Evolutionary conservation across 2,797 vertebrate species (phyloP).

Genomic region (Calcarius lapponicus): DNA sequence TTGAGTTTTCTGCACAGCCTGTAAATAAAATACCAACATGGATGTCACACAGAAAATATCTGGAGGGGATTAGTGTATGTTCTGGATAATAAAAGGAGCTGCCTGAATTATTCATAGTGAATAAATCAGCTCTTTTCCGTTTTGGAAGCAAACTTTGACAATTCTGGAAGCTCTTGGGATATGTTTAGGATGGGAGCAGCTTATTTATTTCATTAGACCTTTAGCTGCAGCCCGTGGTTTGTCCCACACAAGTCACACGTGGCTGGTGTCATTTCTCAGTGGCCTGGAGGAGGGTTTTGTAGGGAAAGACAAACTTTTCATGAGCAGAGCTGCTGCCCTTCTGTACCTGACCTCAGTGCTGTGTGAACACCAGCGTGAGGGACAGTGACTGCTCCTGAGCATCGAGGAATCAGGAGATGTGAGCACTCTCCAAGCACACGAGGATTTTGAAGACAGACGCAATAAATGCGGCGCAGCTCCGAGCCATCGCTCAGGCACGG

Average conservation of each 20-base stretch:
- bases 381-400: background rate
- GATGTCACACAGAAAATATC: conserved; percentile 51
- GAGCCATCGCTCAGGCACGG: background rate
- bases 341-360: background rate
- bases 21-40: conserved; percentile 49
- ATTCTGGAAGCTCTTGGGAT: background rate
- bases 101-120: conserved; percentile 51
- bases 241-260: background rate
- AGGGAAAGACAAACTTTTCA: background rate
- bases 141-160: conserved; percentile 27
- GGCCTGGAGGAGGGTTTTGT: background rate
- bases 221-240: background rate
- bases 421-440: background rate
- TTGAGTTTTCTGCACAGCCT: conserved; percentile 9
- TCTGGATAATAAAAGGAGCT: conserved; percentile 46
- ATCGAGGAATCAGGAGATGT: background rate
- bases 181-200: background rate
- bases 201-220: background rate
- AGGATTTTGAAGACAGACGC: background rate
- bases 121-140: background rate
- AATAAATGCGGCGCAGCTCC: background rate
- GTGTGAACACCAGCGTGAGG: rapidly evolving
- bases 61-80: conserved; percentile 49
- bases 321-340: background rate
- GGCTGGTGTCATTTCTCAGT: background rate